A percentile compares a stretch with the other conserved stretches of the same genome.
phyloP scores from a whole-genome alignment of 2,113 vertebrate species.

The Ifrita kowaldi region DNA sequence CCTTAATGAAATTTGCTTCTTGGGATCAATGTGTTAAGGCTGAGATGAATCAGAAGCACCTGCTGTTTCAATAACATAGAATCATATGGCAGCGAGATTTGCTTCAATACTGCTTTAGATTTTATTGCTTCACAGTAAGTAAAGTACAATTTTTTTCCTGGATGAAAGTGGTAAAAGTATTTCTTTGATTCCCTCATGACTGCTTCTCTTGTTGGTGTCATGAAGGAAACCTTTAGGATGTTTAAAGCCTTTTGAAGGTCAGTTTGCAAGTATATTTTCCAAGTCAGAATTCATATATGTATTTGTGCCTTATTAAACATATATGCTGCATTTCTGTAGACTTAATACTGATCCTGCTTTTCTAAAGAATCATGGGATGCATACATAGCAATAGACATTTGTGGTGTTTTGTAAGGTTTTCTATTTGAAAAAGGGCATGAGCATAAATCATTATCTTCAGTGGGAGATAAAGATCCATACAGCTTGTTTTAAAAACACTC shows the following conservation, averaged over 20 bases:
- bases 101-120: neutral
- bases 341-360: neutral
- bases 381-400: neutral
- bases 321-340: neutral
- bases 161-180: neutral
- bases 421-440: neutral
- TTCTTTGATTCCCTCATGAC: constrained; percentile 6
- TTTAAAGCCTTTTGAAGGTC: neutral
- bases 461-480: neutral
- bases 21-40: constrained; percentile 37
- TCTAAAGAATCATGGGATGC: neutral
- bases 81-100: neutral
- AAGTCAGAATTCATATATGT: fast-evolving
- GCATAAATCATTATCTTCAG: neutral
- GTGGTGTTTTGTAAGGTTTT: neutral
- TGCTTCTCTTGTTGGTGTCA: neutral
- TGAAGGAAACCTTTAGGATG: neutral
- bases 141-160: neutral
- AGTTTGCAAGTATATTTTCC: neutral
- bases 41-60: constrained; percentile 30
- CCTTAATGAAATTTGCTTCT: constrained; percentile 38
- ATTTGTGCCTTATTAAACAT: neutral
- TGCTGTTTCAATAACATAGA: constrained; percentile 15
- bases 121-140: constrained; percentile 38
- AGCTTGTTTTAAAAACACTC: neutral